phyloP scores from a whole-genome alignment of 2,797 vertebrate genomes.

The Luscinia megarhynchos region DNA sequence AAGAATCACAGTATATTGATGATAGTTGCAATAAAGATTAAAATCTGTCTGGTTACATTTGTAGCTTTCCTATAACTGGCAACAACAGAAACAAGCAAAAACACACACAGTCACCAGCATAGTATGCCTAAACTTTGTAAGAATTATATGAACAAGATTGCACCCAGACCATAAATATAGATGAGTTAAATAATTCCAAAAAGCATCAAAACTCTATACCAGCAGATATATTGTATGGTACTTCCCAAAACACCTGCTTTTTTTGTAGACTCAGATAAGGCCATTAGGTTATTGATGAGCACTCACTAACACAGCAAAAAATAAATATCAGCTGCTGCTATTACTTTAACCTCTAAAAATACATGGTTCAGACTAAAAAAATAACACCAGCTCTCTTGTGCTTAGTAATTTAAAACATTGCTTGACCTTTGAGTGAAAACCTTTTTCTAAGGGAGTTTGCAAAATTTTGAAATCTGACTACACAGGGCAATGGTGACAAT shows the following conservation, averaged over 20 bases:
- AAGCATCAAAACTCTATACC: not conserved
- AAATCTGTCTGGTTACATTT: not conserved
- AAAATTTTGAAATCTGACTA: conserved; percentile 61
- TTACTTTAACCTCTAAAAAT: conserved; percentile 24
- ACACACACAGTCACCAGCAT: not conserved
- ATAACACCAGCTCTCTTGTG: conserved; percentile 27
- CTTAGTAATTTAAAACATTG: conserved; percentile 10
- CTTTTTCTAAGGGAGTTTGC: not conserved
- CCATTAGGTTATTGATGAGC: not conserved
- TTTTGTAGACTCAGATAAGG: not conserved
- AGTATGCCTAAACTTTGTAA: not conserved
- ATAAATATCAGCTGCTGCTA: conserved; percentile 9
- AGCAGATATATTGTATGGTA: not conserved
- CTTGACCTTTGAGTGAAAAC: conserved; percentile 40
- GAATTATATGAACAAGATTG: not conserved
- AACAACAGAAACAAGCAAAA: not conserved
- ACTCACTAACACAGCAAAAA: conserved; percentile 12
- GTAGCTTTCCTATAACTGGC: not conserved
- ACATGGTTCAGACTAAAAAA: conserved; percentile 3
- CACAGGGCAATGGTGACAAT: conserved; percentile 31
- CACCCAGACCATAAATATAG: not conserved
- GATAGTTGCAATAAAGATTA: not conserved
- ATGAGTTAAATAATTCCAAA: not conserved
- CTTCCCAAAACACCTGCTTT: not conserved
- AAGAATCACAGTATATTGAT: not conserved